Conservation (phyloP, 2,797 vertebrate genomes). For the Oophaga sylvatica region DNA sequence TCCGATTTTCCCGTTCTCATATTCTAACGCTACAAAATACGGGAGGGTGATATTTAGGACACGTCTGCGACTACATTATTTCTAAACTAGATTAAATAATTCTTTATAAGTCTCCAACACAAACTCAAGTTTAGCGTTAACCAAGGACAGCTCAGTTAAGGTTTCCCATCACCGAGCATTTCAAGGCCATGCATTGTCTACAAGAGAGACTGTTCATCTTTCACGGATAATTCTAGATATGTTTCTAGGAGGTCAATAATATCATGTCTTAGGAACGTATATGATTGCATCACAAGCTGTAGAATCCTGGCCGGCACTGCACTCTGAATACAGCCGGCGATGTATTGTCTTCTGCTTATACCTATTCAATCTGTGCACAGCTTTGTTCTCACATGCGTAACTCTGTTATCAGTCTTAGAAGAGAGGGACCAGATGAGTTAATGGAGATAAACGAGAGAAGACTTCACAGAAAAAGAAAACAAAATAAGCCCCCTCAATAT, state of each 20-base stretch:
- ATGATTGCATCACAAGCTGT: not conserved
- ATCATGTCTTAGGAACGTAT: conserved; percentile 20
- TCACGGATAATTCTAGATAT: not conserved
- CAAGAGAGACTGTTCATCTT: conserved; percentile 10
- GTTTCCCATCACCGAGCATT: conserved; percentile 4
- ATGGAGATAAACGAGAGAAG: not conserved
- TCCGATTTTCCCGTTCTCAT: too few relatives aligned
- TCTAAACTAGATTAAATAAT: conserved; percentile 13
- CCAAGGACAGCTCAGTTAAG: conserved; percentile 23
- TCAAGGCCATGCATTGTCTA: conserved; percentile 26
- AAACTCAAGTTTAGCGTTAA: not conserved
- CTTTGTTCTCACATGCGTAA: not conserved
- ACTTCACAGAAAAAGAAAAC: not conserved
- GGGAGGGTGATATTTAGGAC: not conserved
- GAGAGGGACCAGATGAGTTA: not conserved
- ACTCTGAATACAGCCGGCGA: not conserved
- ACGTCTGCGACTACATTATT: not conserved
- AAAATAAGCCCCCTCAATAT: not conserved
- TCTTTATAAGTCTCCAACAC: conserved; percentile 8
- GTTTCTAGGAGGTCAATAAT: not conserved
- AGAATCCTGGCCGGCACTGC: not conserved
- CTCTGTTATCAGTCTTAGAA: not conserved
- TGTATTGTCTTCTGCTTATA: not conserved
- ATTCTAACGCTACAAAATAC: not conserved
- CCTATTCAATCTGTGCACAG: not conserved